Base-by-base conservation (phyloP, 2,888 invertebrate genomes). In the Brenthis ino region DNA sequence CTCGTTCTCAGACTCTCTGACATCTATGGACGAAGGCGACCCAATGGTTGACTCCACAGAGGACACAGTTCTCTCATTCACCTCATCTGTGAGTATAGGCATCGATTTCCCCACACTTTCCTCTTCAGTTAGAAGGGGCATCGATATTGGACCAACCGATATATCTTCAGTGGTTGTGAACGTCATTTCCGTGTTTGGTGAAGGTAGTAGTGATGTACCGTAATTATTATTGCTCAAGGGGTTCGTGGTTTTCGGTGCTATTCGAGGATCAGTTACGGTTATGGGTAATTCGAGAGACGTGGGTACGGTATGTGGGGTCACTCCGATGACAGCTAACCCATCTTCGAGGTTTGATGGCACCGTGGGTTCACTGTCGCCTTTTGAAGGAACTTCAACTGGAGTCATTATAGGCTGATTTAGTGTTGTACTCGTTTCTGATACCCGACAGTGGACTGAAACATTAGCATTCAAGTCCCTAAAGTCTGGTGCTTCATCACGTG, bases 361-460 rank as follows among this genome's bases (percentile, higher is more conserved):
- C 2, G 85, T 72, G 24, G 86, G 86, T 74, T 85, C 88, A 24
- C 77, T 77, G 68, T 83, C 85, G n/a, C 75, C 85, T 72, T 88
- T 95, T 51, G 93, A 93, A 6, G 96, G 96, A 33, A 95, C 94
- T 84, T 97, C 97, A 37, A 96, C 86, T 0, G 97, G 95, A 1
- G 97, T 96, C 97, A 97, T 97, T 65, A 97, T 97, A 0, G 97
- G 96, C 84, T 95, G 96, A 80, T 96, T 94, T 16, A 96, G 90
- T 13, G 95, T 94, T 5, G 96, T 93, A 75, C 96, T 96, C 0
- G 97, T 97, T 84, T 96, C 97, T 4, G 95, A 94, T 0, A 96
- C 96, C 73, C 95, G 94, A 68, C 95, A 85, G 85, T 94, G 86
- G 77, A 93, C 82, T 68, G 94, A 81, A 76, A 94, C 85, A 85